Conservation (phyloP, 2,113 vertebrate species). For the Orcinus orca region DNA sequence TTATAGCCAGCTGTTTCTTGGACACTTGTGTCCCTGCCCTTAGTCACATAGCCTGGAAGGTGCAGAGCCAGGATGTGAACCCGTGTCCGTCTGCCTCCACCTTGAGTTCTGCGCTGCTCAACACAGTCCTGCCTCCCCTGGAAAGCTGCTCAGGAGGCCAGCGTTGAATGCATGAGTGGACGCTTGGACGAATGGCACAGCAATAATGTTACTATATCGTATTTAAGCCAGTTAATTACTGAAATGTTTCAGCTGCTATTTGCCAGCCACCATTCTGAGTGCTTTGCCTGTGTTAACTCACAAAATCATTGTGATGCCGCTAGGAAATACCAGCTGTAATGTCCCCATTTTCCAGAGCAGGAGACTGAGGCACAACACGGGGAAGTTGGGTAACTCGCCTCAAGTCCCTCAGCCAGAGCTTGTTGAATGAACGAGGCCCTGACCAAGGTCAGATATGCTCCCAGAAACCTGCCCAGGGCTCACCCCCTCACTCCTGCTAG, state of each 20-base stretch:
- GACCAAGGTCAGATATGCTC: neutral
- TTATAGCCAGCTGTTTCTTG: neutral
- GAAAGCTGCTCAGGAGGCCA: neutral
- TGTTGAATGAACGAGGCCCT: neutral
- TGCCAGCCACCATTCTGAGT: neutral
- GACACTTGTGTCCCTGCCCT: accelerated
- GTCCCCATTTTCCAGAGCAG: neutral
- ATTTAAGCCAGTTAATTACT: neutral
- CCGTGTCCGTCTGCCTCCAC: neutral
- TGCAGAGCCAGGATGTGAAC: neutral
- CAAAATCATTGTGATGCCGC: too few species aligned
- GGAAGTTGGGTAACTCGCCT: neutral
- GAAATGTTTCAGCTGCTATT: neutral
- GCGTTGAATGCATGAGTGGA: accelerated
- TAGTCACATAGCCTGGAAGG: neutral
- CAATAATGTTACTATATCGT: neutral
- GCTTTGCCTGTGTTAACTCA: neutral
- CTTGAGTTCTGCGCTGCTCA: neutral
- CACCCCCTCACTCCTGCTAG: neutral
- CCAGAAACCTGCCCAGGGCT: neutral
- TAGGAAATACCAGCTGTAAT: accelerated
- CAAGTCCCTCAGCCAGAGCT: neutral
- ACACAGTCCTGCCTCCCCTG: neutral
- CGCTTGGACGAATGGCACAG: neutral
- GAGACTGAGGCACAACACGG: neutral